Conservation (phyloP, 1,140 invertebrate genomes). For the Parapsyche elsis region DNA sequence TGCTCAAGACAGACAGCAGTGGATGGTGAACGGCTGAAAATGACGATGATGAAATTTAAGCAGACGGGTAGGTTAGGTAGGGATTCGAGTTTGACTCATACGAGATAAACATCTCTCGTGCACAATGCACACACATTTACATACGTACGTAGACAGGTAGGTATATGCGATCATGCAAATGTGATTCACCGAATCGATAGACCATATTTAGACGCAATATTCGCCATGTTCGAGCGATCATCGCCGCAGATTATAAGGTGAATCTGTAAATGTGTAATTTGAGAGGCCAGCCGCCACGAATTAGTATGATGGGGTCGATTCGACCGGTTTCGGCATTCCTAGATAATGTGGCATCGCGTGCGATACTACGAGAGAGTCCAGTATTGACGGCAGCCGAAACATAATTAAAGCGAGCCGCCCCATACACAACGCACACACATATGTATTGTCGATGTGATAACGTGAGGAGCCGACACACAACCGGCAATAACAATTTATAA, state of each 20-base stretch:
- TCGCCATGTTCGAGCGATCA: neutral
- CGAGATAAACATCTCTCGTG: too few species aligned
- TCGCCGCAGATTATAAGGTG: neutral
- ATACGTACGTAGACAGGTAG: neutral
- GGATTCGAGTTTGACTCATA: too few species aligned
- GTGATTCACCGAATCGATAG: neutral
- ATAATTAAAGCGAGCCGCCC: conserved; percentile 47
- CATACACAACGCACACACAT: neutral
- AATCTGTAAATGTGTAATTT: conserved; percentile 28
- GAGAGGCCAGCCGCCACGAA: neutral
- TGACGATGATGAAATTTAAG: too few species aligned
- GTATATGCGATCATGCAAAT: conserved; percentile 1
- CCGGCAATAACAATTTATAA: neutral
- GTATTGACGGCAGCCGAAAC: conserved; percentile 46
- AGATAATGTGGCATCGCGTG: conserved; percentile 42
- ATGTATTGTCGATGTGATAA: neutral
- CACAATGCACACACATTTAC: too few species aligned
- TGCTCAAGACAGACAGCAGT: too few species aligned
- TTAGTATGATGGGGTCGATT: conserved; percentile 33
- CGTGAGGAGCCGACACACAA: neutral
- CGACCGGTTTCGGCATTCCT: conserved; percentile 31
- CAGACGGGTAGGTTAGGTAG: too few species aligned
- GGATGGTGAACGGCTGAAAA: too few species aligned
- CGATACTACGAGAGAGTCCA: conserved; percentile 14
- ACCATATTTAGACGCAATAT: neutral